phyloP scores from a whole-genome alignment of 2,888 invertebrate species.

The Ariolimax columbianus region DNA sequence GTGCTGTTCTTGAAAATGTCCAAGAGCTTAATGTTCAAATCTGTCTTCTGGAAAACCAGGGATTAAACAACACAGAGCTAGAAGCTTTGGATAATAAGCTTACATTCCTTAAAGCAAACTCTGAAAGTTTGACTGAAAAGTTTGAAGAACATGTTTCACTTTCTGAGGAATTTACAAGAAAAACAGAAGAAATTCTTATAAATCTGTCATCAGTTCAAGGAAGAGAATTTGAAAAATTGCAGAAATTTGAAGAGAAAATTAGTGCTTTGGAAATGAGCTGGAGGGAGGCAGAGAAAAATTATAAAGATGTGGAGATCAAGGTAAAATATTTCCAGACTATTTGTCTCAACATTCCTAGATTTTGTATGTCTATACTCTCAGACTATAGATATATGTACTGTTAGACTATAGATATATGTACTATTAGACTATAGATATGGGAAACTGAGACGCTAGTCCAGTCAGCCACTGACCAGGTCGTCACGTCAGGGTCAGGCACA shows the following conservation, averaged over 20 bases:
- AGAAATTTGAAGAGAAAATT: background rate
- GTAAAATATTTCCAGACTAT: no score
- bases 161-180: background rate
- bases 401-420: no score
- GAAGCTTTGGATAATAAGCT: background rate
- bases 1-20: background rate
- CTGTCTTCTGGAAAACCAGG: no score
- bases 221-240: background rate
- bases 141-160: background rate
- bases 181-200: background rate
- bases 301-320: background rate
- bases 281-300: background rate
- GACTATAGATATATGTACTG: no score
- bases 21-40: no score
- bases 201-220: no score
- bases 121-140: background rate
- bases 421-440: no score
- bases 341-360: no score
- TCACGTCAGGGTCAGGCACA: no score
- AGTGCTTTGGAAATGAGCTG: background rate
- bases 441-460: no score
- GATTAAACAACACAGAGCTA: background rate
- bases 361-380: no score
- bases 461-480: no score
- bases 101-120: background rate